These are phyloP conservation scores for Nephrotoma guestfalica DNA, from an alignment of 2,888 invertebrate genomes.

Conservation along the genomic window DNA sequence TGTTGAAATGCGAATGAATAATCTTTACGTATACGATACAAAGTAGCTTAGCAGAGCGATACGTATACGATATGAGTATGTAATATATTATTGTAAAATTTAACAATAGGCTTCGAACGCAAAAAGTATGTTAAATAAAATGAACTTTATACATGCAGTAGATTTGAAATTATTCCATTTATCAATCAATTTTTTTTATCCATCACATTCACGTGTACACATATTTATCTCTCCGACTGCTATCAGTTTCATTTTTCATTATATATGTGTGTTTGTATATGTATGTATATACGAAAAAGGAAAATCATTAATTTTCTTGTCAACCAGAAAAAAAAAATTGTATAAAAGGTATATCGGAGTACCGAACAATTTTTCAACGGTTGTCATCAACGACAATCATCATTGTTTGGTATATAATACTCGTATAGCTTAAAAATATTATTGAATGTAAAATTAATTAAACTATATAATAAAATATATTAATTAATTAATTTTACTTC, in stretches of 20 bases:
- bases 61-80: background rate
- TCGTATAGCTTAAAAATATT: background rate
- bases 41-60: background rate
- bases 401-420: background rate
- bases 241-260: background rate
- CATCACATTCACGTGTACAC: background rate
- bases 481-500: background rate
- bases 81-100: background rate
- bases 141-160: background rate
- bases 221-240: background rate
- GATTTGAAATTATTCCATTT: background rate
- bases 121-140: background rate
- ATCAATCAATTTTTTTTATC: background rate
- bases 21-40: background rate
- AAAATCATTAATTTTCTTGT: background rate
- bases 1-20: background rate
- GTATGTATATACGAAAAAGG: background rate
- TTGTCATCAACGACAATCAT: background rate
- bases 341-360: background rate
- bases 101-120: background rate
- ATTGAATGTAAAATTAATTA: background rate
- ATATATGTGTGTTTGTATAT: background rate
- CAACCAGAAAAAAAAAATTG: background rate
- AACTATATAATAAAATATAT: background rate
- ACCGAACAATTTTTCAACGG: background rate